Base-by-base conservation (phyloP, 2,113 vertebrate species). In the Syngnathus scovelli region DNA sequence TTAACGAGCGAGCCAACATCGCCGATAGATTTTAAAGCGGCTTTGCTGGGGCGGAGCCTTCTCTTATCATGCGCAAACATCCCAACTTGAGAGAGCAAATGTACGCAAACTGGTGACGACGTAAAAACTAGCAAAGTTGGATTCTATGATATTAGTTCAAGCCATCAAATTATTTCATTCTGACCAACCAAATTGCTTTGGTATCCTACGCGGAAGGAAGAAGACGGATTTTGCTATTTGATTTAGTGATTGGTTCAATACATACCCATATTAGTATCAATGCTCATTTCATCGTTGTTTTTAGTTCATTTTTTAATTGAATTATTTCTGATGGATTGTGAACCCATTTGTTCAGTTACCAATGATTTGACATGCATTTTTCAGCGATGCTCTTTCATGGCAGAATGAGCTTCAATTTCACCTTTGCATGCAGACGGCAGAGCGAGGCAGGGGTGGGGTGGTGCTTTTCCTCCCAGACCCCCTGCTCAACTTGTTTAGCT, bases 321-420 rank as follows among this genome's bases (percentile, higher is more conserved):
- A 33, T 33, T 3, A 33, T 33, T 33, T 33, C 27, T 33, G 27
- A 33, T 33, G 27, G 3, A 33, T 33, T 33, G 27, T 33, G 27
- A 33, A 6, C 44, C 4, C 16, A 13, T 48, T 16, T 41, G 8
- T 15, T 4, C 44, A 48, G 16, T 13, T 16, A 6, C 38, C 38
- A n/a, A 61, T 8, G 73, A 84, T 81, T 78, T 9, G 61, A 61
- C 64, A 67, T 55, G 73, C 64, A 62, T 71, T 43, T 55, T n/a
- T 62, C 54, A 61, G 66, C 73, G 77, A 81, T 75, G 70, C 64
- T 80, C 70, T 85, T 81, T 86, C 83, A 59, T 66, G 68, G 67
- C 38, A 51, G 85, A 89, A 80, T 82, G 65, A 83, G 80, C 69
- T 76, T 80, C 78, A 79, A 81, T 85, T 83, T 81, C 66, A 62